phyloP scores from a whole-genome alignment of 2,797 vertebrate genomes.

The Mycteria americana region DNA sequence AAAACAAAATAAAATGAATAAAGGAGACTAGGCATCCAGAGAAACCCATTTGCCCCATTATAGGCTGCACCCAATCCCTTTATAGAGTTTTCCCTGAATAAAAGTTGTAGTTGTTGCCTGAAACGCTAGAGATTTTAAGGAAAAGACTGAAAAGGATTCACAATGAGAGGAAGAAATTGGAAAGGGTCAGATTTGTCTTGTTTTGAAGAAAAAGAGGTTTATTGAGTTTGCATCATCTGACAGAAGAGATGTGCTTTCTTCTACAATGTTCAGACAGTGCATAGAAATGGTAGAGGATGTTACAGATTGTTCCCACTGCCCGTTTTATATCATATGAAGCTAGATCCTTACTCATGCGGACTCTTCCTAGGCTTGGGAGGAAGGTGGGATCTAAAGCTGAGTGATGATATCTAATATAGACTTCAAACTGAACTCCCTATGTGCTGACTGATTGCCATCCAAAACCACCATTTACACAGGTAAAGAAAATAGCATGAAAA shows the following conservation, averaged over 20 bases:
- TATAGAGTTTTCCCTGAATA: neutral
- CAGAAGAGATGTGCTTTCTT: neutral
- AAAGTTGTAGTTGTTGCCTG: neutral
- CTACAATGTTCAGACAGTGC: neutral
- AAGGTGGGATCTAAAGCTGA: neutral
- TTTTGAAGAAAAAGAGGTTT: neutral
- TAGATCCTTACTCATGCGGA: neutral
- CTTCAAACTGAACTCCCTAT: neutral
- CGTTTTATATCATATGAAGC: neutral
- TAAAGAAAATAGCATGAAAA: neutral
- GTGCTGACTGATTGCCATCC: neutral
- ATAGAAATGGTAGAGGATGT: neutral
- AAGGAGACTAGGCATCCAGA: neutral
- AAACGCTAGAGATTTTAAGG: neutral
- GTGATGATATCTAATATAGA: neutral
- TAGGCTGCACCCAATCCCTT: neutral
- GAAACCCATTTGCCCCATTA: neutral
- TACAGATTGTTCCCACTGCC: neutral
- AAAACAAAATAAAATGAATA: neutral
- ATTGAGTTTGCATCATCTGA: neutral
- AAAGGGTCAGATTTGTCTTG: neutral
- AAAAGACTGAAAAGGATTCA: neutral
- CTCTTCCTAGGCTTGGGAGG: fast-evolving
- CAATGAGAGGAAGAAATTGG: neutral
- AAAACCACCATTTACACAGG: neutral